Evolutionary conservation across 2,113 vertebrate genomes (phyloP), one percentile per base, ranked within the genome.

Genomic region (Psittacula cyanocephala): DNA sequence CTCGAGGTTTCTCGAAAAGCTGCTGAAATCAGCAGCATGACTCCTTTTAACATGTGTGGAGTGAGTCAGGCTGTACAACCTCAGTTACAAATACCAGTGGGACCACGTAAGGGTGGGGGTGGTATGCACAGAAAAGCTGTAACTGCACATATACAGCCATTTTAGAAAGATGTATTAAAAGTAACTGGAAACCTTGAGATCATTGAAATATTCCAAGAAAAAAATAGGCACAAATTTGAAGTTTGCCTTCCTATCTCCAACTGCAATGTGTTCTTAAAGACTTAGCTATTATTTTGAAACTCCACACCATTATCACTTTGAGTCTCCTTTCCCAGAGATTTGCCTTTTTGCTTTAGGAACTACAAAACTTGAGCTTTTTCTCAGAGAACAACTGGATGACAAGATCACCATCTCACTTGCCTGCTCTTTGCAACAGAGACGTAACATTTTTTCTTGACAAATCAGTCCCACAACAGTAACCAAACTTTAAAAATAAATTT

Each of bases 1-100:
- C n/a, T n/a, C n/a, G n/a, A n/a, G n/a, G n/a, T n/a, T n/a, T n/a
- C n/a, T n/a, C n/a, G n/a, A n/a, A n/a, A n/a, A 75, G 80, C 33
- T 89, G 57, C 84, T 74, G 78, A 68, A 94, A 82, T 95, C 89
- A 50, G 77, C 81, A 94, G 84, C 86, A 44, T 63, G 72, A 92
- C 60, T 96, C 49, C 57, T 49, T 89, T 81, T 55, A 89, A 60
- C 67, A 81, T 25, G 43, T 68, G 87, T 74, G 85, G 64, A 55
- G 63, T 90, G 91, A 93, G 86, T 92, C 90, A 93, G 82, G 74
- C 86, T 78, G 57, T 13, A 22, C 69, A 91, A 64, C 29, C 62
- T 81, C 83, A 18, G 69, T 17, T 33, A 50, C 67, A 89, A 95
- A 96, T 82, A 85, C 87, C 91, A 91, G 53, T 0, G 3, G 62